Evolutionary conservation across 2,113 vertebrate species (phyloP), one percentile per base, ranked within the genome.

Genomic region (Megaceryle maxima): DNA sequence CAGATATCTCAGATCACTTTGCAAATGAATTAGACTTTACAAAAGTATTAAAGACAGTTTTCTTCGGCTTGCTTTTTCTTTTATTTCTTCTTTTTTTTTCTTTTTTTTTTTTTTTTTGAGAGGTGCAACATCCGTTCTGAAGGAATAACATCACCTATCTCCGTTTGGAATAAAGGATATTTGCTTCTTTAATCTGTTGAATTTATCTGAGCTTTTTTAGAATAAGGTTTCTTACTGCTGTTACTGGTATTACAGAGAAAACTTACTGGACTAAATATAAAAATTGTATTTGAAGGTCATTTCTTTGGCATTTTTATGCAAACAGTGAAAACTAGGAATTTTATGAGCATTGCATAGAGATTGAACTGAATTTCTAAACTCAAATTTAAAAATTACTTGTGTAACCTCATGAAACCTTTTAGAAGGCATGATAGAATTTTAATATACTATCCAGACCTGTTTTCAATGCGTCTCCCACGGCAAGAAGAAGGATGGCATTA

Each of bases 401-500:
- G 33, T 90, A 70, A 85, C 68, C 76, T 86, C 62, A 43, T 31
- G 56, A 89, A 92, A 83, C 80, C 77, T 91, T 85, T 74, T 25
- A 85, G 84, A 92, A 94, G 87, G 50, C 57, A 33, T 66, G 77
- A 70, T 20, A 44, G 77, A 64, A 41, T 73, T 94, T 83, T 91
- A 66, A 89, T 69, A 57, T 70, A 50, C 78, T 50, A 11, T 69
- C 44, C 88, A 92, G 88, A 63, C 24, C 77, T 92, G 74, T 87
- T 96, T 91, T 73, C 86, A 83, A 1, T 90, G 53, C 1, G 0
- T 92, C 76, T 75, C 78, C 90, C 50, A 92, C 72, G 75, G 91
- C 85, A 82, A 91, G 96, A 90, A 74, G 39, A 75, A 92, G 79
- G 83, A 83, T 92, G 88, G 59, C 88, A 73, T 78, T 83, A 94